phyloP scores from a whole-genome alignment of 2,113 vertebrate genomes.

The Daphoenositta chrysoptera region DNA sequence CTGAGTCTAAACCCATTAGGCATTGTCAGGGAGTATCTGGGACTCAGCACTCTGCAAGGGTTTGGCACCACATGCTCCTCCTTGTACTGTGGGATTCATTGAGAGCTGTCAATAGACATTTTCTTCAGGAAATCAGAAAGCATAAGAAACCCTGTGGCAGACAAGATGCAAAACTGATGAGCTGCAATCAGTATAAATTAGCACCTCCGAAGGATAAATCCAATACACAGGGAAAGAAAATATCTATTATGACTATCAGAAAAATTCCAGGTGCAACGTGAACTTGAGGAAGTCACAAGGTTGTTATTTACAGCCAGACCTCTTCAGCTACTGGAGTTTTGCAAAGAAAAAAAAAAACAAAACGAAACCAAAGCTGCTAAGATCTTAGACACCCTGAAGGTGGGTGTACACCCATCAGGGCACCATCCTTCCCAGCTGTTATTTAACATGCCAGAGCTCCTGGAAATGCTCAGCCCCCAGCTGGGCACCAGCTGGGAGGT shows the following conservation, averaged over 20 bases:
- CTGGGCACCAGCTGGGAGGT: background rate
- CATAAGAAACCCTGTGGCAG: background rate
- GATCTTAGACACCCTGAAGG: background rate
- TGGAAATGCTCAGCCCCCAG: background rate
- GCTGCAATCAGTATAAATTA: conserved; percentile 51
- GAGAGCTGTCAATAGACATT: conserved; percentile 7
- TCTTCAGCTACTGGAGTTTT: background rate
- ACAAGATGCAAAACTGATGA: conserved; percentile 1
- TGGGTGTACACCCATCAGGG: no score
- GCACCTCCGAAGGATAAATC: background rate
- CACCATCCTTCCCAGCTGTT: background rate
- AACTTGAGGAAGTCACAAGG: background rate
- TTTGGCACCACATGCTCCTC: background rate
- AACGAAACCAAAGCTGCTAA: background rate
- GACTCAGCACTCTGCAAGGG: background rate
- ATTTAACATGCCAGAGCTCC: background rate
- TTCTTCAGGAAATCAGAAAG: conserved; percentile 3
- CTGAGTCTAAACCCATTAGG: background rate
- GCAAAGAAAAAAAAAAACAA: background rate
- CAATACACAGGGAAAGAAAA: background rate
- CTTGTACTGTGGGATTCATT: background rate
- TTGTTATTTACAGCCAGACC: background rate
- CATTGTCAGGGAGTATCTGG: background rate
- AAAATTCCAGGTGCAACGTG: background rate
- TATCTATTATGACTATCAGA: background rate